These are phyloP conservation scores for Bellardia bayeri DNA, from an alignment of 2,888 invertebrate genomes.

Conservation along the genomic window DNA sequence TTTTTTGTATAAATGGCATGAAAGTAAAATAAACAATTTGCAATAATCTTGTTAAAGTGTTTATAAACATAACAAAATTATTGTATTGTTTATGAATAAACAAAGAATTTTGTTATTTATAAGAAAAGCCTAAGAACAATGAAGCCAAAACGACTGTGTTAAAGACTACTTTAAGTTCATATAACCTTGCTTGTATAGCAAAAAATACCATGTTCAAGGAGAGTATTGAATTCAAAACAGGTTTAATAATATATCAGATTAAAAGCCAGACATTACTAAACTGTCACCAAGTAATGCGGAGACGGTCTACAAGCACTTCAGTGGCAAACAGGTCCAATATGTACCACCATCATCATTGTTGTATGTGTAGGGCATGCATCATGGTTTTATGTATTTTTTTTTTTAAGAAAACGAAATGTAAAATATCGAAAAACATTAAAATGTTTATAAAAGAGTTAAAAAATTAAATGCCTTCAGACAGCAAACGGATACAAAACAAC, in stretches of 20 bases:
- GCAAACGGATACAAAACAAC: conserved; percentile 43
- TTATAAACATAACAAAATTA: background rate
- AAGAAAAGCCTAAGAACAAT: background rate
- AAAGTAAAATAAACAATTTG: conserved; percentile 40
- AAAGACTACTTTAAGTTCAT: too few relatives aligned
- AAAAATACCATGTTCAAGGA: too few relatives aligned
- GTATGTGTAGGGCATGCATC: background rate
- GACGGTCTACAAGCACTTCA: too few relatives aligned
- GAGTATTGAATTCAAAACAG: too few relatives aligned
- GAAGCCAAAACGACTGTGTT: too few relatives aligned
- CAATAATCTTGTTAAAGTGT: conserved; percentile 19
- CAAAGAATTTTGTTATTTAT: background rate
- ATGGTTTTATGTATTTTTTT: background rate
- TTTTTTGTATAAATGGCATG: background rate
- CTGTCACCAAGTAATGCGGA: too few relatives aligned
- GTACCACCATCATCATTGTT: background rate
- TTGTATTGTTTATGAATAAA: conserved; percentile 21
- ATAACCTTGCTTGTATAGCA: too few relatives aligned
- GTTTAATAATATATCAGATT: too few relatives aligned
- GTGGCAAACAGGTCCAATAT: too few relatives aligned
- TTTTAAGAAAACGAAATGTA: conserved; percentile 9
- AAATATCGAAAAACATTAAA: conserved; percentile 48
- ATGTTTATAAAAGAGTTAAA: conserved; percentile 17
- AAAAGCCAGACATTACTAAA: too few relatives aligned
- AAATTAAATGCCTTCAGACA: conserved; percentile 25